Evolutionary conservation across 2,113 vertebrate species (phyloP), one percentile per base, ranked within the genome.

Genomic region (Thamnaconus septentrionalis): DNA sequence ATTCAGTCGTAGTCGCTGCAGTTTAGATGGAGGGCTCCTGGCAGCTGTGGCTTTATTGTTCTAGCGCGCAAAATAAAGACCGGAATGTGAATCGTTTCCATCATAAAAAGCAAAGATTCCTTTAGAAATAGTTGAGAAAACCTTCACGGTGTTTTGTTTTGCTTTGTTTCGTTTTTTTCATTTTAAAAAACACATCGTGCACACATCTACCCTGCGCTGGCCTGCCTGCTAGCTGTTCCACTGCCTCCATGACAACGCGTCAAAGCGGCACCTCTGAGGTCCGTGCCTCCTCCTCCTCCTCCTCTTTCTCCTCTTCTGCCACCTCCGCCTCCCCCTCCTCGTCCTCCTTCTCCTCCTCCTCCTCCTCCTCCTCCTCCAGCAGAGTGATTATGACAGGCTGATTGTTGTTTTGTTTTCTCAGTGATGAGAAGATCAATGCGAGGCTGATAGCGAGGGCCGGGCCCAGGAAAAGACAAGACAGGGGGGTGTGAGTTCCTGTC

Each of bases 361-460:
- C 9, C 48, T 49, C 10, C 3, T 4, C 48, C 8, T 49, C 8
- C n/a, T 80, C 63, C 53, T 79, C 75, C 80, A 78, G 78, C 83
- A 73, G 64, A 85, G 73, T 84, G 76, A 87, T 88, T 88, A 83
- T 87, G 84, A 91, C 84, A 82, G 79, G 73, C 78, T 87, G 79
- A 87, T 87, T 86, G 76, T 78, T 88, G 72, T 81, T 81, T 83
- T 88, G 76, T 90, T 87, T 90, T 86, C 84, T 87, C 78, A 74
- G 65, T 70, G 71, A 88, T 81, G 76, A 75, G 80, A 61, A 73
- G 83, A 90, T 89, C 79, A 79, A 87, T 89, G 78, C 56, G 0
- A 68, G 52, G 64, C 71, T 81, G 83, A 83, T 82, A 72, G 80
- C 47, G 40, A 67, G 76, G 79, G 72, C 72, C 60, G 76, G 77